Evolutionary conservation across 2,888 invertebrate species (phyloP), one percentile per base, ranked within the genome.

Genomic region (Onchidella celtica): DNA sequence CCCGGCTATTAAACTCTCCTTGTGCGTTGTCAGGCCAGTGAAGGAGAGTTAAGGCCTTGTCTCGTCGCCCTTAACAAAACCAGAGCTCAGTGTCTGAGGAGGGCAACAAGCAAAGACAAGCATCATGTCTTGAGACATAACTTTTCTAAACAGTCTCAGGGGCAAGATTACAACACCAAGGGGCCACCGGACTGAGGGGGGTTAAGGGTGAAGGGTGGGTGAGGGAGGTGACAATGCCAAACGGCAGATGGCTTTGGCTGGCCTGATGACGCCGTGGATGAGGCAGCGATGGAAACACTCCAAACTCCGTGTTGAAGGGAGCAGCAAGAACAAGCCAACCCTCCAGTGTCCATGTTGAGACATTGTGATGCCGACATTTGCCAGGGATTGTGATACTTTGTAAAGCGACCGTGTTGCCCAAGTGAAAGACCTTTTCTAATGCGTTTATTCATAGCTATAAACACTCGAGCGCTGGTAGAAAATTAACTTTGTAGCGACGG

Each of bases 221-320:
- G n/a, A n/a, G n/a, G n/a, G n/a, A n/a, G n/a, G n/a, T n/a, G n/a
- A 77, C 77, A 77, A 77, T 77, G 36, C 24, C 32, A 66, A n/a
- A 36, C 57, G 77, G 77, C 77, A 77, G 77, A 77, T 77, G 77
- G 77, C 77, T 32, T 36, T 68, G 77, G 32, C 55, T 36, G 36
- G 36, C 47, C 55, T 59, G 68, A 47, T 77, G 77, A 77, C 77
- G 77, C 77, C 77, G 68, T 77, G 66, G 77, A 36, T 77, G 77
- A 77, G 57, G 77, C 55, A 68, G 66, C 34, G 57, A 68, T 68
- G 29, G 55, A 47, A 36, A 24, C 77, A 66, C 77, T 77, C 36
- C n/a, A 76, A 27, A 29, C 36, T 9, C 9, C 65, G 47, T 34
- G 75, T 65, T 65, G 9, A 75, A 47, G 75, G 65, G 65, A 75